Base-by-base conservation (phyloP, 2,113 vertebrate species). In the Tachycineta bicolor region DNA sequence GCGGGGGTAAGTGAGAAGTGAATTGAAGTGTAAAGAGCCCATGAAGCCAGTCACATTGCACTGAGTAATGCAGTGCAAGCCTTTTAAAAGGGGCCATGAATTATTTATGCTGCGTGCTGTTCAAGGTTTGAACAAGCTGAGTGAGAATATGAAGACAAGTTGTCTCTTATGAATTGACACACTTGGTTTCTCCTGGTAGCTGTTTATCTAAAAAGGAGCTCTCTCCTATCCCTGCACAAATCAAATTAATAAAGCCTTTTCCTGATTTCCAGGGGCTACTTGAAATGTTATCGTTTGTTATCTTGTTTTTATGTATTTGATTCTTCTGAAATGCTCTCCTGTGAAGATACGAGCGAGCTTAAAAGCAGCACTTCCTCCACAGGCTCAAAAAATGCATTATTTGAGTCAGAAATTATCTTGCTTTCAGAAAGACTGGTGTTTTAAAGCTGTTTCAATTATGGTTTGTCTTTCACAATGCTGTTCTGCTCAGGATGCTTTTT, bases 1-100 rank as follows among this genome's bases (percentile, higher is more conserved):
- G 43, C 47, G 74, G 82, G 62, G 63, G 46, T 77, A 69, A 31
- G 24, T 67, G 93, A 93, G 91, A 90, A 91, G 89, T 89, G 91
- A 94, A 89, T 83, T 92, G 82, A 70, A 96, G 93, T 95, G 81
- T 95, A 89, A 90, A 96, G 92, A 87, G 79, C 70, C 83, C 70
- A 65, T 89, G 87, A 95, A 97, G 94, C 63, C 68, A 87, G 89
- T 96, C 96, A 93, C 84, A 50, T 64, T 73, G 83, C 65, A 89
- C 76, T 94, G 95, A 91, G 95, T 94, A 96, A 90, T 90, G 93
- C 89, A 83, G 77, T 52, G 86, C 87, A 76, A 94, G 77, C 94
- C 96, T 96, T 90, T 96, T 96, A 67, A 89, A 96, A 87, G 5
- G 5, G 9, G 78, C 68, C 41, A 73, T 95, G 80, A 94, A 97